phyloP scores from a whole-genome alignment of 1,140 invertebrate species.

The Tetramorium parvispinum region DNA sequence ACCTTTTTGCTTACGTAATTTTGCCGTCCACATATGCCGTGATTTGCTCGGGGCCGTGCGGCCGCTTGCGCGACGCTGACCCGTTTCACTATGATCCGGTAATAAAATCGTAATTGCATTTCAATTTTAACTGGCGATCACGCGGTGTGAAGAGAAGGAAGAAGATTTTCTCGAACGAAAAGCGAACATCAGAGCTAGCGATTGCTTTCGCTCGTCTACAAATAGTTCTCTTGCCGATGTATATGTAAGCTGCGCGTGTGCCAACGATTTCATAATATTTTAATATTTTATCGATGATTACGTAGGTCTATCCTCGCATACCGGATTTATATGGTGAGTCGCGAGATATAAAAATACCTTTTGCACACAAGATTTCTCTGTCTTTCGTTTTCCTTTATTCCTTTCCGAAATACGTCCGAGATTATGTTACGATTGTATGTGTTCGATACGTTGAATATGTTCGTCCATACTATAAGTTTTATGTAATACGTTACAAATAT shows the following conservation, averaged over 20 bases:
- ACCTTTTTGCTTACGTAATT: slow-evolving; percentile 64
- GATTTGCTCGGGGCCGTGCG: neutral
- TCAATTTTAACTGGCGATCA: neutral
- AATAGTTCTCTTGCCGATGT: neutral
- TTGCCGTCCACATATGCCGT: neutral
- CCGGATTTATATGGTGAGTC: slow-evolving; percentile 30
- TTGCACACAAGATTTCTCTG: neutral
- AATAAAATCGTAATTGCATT: neutral
- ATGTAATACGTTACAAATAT: neutral
- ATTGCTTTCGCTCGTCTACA: neutral
- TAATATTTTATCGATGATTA: slow-evolving; percentile 8
- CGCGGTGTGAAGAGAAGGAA: neutral
- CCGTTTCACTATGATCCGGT: neutral
- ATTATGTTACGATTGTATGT: neutral
- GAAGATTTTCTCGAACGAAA: neutral
- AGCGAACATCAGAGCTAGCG: neutral
- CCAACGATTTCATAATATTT: slow-evolving; percentile 5
- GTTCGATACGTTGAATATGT: neutral
- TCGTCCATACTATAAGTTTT: neutral
- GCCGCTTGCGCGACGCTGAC: neutral
- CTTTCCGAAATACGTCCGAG: neutral
- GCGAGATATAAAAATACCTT: neutral
- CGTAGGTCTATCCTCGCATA: slow-evolving; percentile 28
- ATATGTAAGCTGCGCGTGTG: neutral
- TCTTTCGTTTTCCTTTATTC: neutral